These are phyloP conservation scores for Hirtodrosophila alboralis DNA, from an alignment of 2,888 invertebrate genomes.

Conservation along the genomic window DNA sequence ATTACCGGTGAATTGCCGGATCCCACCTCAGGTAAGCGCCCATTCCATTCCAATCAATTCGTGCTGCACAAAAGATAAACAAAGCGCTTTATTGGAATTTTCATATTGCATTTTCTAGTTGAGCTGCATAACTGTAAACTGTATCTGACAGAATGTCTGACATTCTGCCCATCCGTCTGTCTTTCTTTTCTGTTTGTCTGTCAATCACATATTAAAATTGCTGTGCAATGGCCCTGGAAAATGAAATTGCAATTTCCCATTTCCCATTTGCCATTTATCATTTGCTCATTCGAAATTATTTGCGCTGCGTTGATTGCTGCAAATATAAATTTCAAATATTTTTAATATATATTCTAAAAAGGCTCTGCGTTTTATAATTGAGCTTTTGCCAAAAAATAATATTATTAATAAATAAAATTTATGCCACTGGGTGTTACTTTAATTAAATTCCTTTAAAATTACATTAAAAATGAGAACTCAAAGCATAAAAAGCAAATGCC, in stretches of 20 bases:
- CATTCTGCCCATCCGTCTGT: slow-evolving; percentile 5
- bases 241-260: slow-evolving; percentile 25
- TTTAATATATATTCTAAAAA: slow-evolving; percentile 19
- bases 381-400: slow-evolving; percentile 7
- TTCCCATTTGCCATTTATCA: slow-evolving; percentile 22
- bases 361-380: slow-evolving; percentile 19
- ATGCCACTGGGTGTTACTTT: slow-evolving; percentile 45
- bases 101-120: slow-evolving; percentile 20
- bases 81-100: slow-evolving; percentile 37
- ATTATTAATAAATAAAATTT: slow-evolving; percentile 34
- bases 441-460: slow-evolving; percentile 60
- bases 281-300: slow-evolving; percentile 39
- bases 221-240: slow-evolving; percentile 34
- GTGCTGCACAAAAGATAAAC: not conserved
- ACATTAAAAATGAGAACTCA: slow-evolving; percentile 15
- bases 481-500: slow-evolving; percentile 41
- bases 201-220: slow-evolving; percentile 35
- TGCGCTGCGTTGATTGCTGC: slow-evolving; percentile 21
- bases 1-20: slow-evolving; percentile 96
- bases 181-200: slow-evolving; percentile 1
- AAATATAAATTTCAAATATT: slow-evolving; percentile 24
- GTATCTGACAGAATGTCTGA: slow-evolving; percentile 17
- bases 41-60: not conserved
- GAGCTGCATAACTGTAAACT: slow-evolving; percentile 8
- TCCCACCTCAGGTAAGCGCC: slow-evolving; percentile 89